A percentile compares a stretch with the other conserved stretches of the same genome.
Evolutionary conservation across 2,888 invertebrate genomes (phyloP).

Genomic region (Melieria crassipennis): DNA sequence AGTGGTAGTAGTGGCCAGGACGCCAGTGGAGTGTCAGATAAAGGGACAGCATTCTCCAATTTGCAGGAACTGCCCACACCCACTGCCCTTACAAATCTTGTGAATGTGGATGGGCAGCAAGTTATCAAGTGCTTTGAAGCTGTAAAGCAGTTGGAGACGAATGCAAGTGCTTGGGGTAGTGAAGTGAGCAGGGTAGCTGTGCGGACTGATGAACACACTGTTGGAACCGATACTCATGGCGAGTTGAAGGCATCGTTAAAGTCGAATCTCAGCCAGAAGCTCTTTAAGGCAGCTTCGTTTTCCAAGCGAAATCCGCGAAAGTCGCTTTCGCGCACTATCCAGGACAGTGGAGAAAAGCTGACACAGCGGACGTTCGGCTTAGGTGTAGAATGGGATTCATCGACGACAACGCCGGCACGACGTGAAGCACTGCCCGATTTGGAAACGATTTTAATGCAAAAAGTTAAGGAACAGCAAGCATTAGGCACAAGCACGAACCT

Average conservation of each 20-base stretch:
- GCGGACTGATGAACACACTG: slow-evolving; percentile 18
- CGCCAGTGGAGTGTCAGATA: not conserved
- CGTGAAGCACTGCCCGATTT: slow-evolving; percentile 59
- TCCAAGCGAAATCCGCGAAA: slow-evolving; percentile 82
- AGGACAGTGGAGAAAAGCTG: slow-evolving; percentile 37
- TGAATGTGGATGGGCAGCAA: slow-evolving; percentile 50
- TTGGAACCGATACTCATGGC: slow-evolving; percentile 21
- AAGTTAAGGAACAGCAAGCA: slow-evolving; percentile 55
- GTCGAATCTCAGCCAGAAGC: slow-evolving; percentile 69
- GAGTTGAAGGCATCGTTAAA: slow-evolving; percentile 39
- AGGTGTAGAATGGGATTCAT: not conserved
- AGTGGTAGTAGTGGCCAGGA: not conserved
- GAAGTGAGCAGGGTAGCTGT: slow-evolving; percentile 53
- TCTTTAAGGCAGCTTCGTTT: slow-evolving; percentile 75
- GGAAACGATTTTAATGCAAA: slow-evolving; percentile 62
- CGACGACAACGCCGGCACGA: not conserved
- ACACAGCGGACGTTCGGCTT: slow-evolving; percentile 16
- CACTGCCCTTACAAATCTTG: slow-evolving; percentile 42
- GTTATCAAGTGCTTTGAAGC: slow-evolving; percentile 58
- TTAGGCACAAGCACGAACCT: slow-evolving; percentile 10
- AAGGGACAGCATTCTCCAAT: slow-evolving; percentile 46
- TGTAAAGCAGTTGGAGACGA: slow-evolving; percentile 48
- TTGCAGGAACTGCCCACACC: slow-evolving; percentile 47
- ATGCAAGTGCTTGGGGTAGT: slow-evolving; percentile 68
- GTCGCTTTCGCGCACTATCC: slow-evolving; percentile 65